Evolutionary conservation across 2,113 vertebrate genomes (phyloP), one percentile per base, ranked within the genome.

Genomic region (Callithrix jacchus): DNA sequence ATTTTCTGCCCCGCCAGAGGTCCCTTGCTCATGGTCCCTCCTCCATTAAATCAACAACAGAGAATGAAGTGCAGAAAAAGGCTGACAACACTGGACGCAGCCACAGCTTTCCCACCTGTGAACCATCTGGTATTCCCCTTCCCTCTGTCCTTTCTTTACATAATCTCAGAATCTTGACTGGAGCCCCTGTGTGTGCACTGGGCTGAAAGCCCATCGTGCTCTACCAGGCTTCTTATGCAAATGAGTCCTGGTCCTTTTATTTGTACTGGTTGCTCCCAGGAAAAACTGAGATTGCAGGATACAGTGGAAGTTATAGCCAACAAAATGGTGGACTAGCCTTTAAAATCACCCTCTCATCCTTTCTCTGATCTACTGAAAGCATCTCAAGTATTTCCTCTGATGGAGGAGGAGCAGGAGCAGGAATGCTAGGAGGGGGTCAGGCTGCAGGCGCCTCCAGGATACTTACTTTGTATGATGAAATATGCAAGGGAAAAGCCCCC

Each of bases 391-490:
- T 49, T 56, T 87, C 88, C 88, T 92, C 18, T 52, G 84, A 66
- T 6, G 27, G 88, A 71, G 23, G 88, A 76, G 23, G 40, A 70
- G 68, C 5, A 11, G 40, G 52, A 35, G 2, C 12, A n/a, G 11
- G 35, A 71, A 32, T 30, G 18, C 13, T 0, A 32, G 20, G 20
- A 56, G 37, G 54, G 7, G 3, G 61, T 68, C 40, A 71, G 35
- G 49, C 47, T 70, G 6, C 25, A 3, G 52, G 70, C 4, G 1
- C 73, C 27, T 37, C 1, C 32, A 5, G 1, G 16, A 35, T 52
- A 95, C 95, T 97, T 49, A 94, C 95, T 96, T 13, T 92, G 93
- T 17, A 58, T 21, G 12, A 89, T 25, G 79, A 73, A 94, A 76
- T 92, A 84, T 8, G 68, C 0, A 2, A 97, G 56, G 76, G n/a